Conservation (phyloP, 2,113 vertebrate species). For the Toxotes chatareus region DNA sequence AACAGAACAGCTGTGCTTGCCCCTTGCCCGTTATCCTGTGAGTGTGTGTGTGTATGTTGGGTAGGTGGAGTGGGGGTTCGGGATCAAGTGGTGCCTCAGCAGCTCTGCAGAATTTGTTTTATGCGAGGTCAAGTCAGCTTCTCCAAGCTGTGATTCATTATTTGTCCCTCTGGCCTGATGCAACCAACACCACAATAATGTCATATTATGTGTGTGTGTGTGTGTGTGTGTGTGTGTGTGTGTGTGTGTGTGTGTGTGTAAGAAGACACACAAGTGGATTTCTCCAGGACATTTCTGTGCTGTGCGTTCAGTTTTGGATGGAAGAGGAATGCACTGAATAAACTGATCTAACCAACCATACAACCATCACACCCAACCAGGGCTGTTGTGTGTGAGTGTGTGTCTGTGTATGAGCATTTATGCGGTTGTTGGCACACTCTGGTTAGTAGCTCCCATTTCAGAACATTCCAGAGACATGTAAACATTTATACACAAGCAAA, state of each 20-base stretch:
- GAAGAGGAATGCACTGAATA: constrained; percentile 53
- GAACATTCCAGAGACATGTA: constrained; percentile 78
- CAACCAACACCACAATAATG: constrained; percentile 37
- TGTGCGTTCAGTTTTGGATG: constrained; percentile 34
- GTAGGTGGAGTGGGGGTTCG: constrained; percentile 8
- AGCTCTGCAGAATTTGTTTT: constrained; percentile 53
- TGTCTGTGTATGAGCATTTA: constrained; percentile 19
- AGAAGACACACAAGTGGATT: constrained; percentile 13
- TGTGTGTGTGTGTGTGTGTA: constrained; percentile 23
- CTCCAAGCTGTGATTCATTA: constrained; percentile 53
- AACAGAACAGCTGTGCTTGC: constrained; percentile 60
- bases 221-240: constrained; percentile 22
- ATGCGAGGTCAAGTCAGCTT: constrained; percentile 55
- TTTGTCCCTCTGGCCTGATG: constrained; percentile 54
- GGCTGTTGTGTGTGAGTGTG: constrained; percentile 10
- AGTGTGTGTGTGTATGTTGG: constrained; percentile 25
- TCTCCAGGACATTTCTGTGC: constrained; percentile 17
- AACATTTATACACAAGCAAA: constrained; percentile 77
- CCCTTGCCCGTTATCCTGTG: constrained; percentile 41
- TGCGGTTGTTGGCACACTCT: constrained; percentile 62
- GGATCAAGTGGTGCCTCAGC: constrained; percentile 61
- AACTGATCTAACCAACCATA: constrained; percentile 51
- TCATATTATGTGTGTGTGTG: constrained; percentile 15
- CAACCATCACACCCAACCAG: constrained; percentile 40
- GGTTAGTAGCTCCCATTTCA: constrained; percentile 68